These are phyloP conservation scores for Clusia tigrina DNA, from an alignment of 2,888 invertebrate species.

Conservation along the genomic window DNA sequence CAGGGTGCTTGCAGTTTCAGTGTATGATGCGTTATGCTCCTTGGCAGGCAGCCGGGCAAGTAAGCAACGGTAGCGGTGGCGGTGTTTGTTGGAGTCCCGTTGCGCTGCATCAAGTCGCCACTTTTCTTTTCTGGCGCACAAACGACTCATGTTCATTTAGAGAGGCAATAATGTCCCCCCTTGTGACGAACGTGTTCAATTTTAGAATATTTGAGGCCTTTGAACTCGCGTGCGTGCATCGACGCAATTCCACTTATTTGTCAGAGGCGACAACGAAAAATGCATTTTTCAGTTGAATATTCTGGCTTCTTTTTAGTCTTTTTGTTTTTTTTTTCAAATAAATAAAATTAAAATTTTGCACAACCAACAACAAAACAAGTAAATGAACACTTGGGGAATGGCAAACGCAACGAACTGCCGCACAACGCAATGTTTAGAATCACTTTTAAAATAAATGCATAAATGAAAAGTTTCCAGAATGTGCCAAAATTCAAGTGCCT, in stretches of 20 bases:
- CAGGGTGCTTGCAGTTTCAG: too few relatives aligned
- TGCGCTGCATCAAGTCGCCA: neutral
- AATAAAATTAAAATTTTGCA: too few relatives aligned
- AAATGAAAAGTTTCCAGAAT: conserved; percentile 17
- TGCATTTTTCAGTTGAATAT: too few relatives aligned
- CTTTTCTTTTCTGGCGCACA: neutral
- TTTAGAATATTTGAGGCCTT: conserved; percentile 2
- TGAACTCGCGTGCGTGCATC: neutral
- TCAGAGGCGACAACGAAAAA: too few relatives aligned
- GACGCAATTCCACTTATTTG: neutral
- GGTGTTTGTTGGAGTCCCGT: neutral
- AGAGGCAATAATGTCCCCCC: neutral
- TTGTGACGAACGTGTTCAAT: neutral
- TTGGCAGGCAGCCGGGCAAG: neutral
- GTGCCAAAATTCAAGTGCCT: too few relatives aligned
- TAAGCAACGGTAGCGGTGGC: neutral
- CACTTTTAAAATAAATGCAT: conserved; percentile 17
- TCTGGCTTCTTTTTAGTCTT: too few relatives aligned
- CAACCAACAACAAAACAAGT: neutral
- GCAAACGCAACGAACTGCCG: too few relatives aligned
- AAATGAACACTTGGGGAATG: too few relatives aligned
- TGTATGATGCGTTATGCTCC: neutral
- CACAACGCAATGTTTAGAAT: too few relatives aligned
- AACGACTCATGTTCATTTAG: neutral
- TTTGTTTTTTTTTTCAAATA: too few relatives aligned